Evolutionary conservation across 2,797 vertebrate genomes (phyloP).

Genomic region (Acrossocheilus fasciatus): DNA sequence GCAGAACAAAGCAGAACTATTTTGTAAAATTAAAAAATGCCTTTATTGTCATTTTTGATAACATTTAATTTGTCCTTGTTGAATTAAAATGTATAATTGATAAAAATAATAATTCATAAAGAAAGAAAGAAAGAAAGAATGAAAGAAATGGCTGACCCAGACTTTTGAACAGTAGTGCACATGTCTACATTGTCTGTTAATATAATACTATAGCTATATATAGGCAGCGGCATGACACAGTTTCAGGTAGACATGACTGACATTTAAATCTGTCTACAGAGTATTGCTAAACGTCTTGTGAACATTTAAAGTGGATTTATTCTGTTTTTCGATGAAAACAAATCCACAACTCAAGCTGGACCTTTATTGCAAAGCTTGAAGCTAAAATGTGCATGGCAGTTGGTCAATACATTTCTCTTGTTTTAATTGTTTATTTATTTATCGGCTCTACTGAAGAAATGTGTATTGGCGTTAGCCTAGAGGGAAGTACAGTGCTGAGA

Average conservation of each 20-base stretch:
- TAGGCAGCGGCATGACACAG: not conserved
- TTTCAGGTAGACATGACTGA: not conserved
- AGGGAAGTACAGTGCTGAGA: constrained; percentile 51
- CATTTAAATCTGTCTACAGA: constrained; percentile 8
- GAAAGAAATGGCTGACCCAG: not conserved
- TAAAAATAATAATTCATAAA: not conserved
- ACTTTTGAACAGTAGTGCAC: not conserved
- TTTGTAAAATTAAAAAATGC: not conserved
- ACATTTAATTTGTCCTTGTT: not conserved
- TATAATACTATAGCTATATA: not conserved
- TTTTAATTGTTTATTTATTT: constrained; percentile 66
- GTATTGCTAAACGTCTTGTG: constrained; percentile 49
- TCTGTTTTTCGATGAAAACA: constrained; percentile 43
- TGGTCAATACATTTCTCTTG: constrained; percentile 55
- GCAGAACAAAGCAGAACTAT: not conserved
- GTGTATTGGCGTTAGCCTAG: constrained; percentile 58
- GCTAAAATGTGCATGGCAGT: constrained; percentile 50
- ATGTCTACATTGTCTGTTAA: not conserved
- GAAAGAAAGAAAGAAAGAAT: no score
- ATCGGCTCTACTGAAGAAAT: constrained; percentile 49
- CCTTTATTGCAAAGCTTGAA: constrained; percentile 50
- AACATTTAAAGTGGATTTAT: constrained; percentile 59
- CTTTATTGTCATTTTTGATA: no score
- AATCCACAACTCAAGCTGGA: constrained; percentile 47
- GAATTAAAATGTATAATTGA: not conserved